These are phyloP conservation scores for Omphaloscelis lunosa DNA, from an alignment of 2,888 invertebrate species.

Conservation along the genomic window DNA sequence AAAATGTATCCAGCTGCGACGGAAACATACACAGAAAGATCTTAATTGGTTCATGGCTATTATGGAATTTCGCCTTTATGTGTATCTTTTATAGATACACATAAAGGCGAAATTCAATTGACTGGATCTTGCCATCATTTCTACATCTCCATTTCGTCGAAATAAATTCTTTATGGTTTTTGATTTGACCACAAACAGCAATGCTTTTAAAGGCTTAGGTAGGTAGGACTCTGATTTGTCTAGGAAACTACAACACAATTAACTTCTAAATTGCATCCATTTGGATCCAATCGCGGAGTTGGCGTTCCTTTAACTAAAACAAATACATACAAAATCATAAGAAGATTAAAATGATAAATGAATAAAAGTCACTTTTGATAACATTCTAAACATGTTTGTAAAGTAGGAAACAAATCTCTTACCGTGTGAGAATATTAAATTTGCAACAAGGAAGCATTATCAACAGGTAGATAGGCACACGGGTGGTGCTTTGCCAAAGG, in stretches of 20 bases:
- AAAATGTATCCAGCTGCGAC: conserved; percentile 53
- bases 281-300: background rate
- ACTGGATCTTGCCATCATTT: background rate
- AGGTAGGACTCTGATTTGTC: background rate
- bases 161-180: background rate
- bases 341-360: background rate
- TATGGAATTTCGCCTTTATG: conserved; percentile 1
- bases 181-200: background rate
- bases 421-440: conserved; percentile 45
- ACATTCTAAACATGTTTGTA: background rate
- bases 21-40: conserved; percentile 18
- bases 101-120: conserved; percentile 1
- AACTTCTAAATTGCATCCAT: background rate
- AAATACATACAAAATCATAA: background rate
- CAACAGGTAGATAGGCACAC: conserved; percentile 35
- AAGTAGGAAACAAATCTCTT: conserved; percentile 15
- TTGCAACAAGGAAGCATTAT: conserved; percentile 33
- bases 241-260: background rate
- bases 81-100: background rate
- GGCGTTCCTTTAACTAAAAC: background rate
- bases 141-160: conserved; percentile 7
- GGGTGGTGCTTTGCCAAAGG: conserved; percentile 17
- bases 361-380: conserved; percentile 10
- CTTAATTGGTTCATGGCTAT: conserved; percentile 43
- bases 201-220: background rate